Evolutionary conservation across 2,113 vertebrate genomes (phyloP).

Genomic region (Ammospiza caudacuta): DNA sequence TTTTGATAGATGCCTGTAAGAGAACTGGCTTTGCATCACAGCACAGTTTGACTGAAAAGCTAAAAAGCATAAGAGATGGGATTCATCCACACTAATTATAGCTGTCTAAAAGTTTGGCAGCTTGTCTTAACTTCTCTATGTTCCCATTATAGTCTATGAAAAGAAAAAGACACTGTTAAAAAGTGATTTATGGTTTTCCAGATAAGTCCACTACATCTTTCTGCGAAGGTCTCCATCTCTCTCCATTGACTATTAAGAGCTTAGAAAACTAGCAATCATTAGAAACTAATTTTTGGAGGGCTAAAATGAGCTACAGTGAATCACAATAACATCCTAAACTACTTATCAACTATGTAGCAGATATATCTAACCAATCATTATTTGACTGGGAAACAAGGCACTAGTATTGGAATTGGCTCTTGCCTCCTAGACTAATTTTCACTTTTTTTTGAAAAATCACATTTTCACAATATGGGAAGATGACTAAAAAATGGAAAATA

Average conservation of each 20-base stretch:
- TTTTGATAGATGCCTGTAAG: conserved; percentile 6
- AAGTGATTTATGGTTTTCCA: not conserved
- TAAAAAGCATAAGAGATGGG: conserved; percentile 15
- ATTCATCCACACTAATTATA: not conserved
- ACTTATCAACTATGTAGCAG: not conserved
- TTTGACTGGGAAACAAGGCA: not conserved
- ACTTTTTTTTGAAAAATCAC: not conserved
- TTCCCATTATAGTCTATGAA: not conserved
- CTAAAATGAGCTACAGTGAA: not conserved
- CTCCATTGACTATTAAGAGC: not conserved
- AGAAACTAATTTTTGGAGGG: not conserved
- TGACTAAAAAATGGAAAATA: not conserved
- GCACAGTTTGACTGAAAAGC: not conserved
- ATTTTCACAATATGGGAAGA: not conserved
- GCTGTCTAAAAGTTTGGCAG: conserved; percentile 24
- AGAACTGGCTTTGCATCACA: not conserved
- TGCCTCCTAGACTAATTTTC: not conserved
- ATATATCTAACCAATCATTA: not conserved
- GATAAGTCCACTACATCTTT: not conserved
- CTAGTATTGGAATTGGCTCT: not conserved
- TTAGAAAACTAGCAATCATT: not conserved
- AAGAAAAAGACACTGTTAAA: not conserved
- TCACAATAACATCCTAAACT: not conserved
- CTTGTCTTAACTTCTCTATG: not conserved
- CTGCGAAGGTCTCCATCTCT: not conserved